Base-by-base conservation (phyloP, 2,113 vertebrate species). In the Notarius quadriscutis region DNA sequence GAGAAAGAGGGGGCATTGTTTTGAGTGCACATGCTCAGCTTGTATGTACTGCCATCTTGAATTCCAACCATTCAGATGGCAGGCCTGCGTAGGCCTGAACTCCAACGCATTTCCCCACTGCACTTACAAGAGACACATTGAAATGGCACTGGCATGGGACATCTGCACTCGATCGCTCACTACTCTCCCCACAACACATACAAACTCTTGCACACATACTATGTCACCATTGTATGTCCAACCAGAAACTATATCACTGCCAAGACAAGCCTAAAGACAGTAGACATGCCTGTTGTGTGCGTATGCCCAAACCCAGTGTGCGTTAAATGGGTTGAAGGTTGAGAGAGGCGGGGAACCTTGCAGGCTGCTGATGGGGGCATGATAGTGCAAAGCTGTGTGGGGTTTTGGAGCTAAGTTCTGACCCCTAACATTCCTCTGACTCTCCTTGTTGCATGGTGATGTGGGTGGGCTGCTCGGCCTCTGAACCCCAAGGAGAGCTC, bases 61-160 rank as follows among this genome's bases (percentile, higher is more conserved):
- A 97, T 96, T 96, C 95, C 96, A 95, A 90, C 94, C 95, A 96
- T 96, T 97, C 95, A 96, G 93, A 94, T 92, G 93, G 93, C 94
- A 91, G 94, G 93, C 92, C 84, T 94, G 97, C 95, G 96, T 97
- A 96, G 97, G 97, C 95, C 96, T 94, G 92, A 92, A 95, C 95
- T 96, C 96, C 94, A 94, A 96, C 96, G 96, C 96, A 94, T 96
- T 96, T 96, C 96, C 95, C 96, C 94, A 93, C 95, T 94, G 94
- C 90, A 94, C 95, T 94, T 92, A 95, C 97, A 96, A 98, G 96
- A 97, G 95, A 94, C 90, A 92, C 96, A 97, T 98, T 97, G 96
- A 97, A 95, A 93, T 90, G 89, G 94, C 91, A 94, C 93, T 89
- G 91, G 94, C 94, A 80, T 92, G 92, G 94, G 96, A 97, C 95